Base-by-base conservation (phyloP, 2,797 vertebrate species). In the Bovichtus diacanthus region DNA sequence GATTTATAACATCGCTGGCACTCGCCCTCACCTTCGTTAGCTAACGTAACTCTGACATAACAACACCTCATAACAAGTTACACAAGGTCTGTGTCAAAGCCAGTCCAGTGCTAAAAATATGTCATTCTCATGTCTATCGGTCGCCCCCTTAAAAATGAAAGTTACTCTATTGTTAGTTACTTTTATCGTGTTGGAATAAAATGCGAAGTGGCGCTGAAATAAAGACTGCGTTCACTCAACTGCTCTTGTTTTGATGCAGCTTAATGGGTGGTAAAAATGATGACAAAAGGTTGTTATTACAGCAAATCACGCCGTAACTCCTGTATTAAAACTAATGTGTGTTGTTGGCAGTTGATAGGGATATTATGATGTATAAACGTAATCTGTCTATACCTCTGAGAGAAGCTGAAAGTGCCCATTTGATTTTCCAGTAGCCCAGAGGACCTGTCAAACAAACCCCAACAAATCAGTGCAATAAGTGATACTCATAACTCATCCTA, bases 21-120 rank as follows among this genome's bases (percentile, higher is more conserved):
- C 10, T 39, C 5, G 4, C 11, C 1, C 6, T 77, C 50, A 66
- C 49, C 73, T 78, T 74, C 2, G 36, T 75, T 61, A 77, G 74
- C 61, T 72, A 68, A 61, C 64, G 1, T 16, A n/a, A 5, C 56
- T 41, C 46, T 85, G 76, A 87, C 58, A 74, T 88, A 85, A 85
- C 53, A 76, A 63, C 82, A 71, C 47, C 38, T 70, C 56, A 56
- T 44, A 61, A 54, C 38, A 47, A 31, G 65, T 78, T 78, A 60
- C 43, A 74, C 27, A 85, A 83, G 74, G 3, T 36, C 1, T 18
- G 16, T 2, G 5, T 8, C 25, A 7, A 34, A 34, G 8, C n/a
- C 59, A 1, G 53, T 36, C 1, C 4, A 29, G 5, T 27, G 16
- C 9, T 19, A 16, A 49, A 27, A 1, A 5, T 1, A 4, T 19